phyloP scores from a whole-genome alignment of 2,797 vertebrate species.

The Thamnophis elegans region DNA sequence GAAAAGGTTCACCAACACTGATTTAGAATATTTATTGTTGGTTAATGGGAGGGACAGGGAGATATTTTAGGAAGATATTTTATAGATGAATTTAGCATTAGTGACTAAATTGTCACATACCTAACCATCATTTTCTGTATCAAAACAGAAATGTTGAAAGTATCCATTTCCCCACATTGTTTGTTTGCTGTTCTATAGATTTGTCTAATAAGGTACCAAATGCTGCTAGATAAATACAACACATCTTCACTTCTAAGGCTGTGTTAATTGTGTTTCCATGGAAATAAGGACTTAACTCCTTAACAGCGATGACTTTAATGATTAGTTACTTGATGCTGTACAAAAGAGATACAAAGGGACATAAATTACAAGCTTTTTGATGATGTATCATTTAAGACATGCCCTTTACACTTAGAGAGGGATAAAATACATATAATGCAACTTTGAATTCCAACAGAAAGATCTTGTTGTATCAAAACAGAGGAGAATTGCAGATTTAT shows the following conservation, averaged over 20 bases:
- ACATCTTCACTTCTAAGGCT: slow-evolving; percentile 47
- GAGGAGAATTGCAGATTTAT: slow-evolving; percentile 39
- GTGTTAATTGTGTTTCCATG: slow-evolving; percentile 68
- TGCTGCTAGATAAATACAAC: slow-evolving; percentile 46
- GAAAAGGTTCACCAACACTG: no score
- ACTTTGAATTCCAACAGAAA: not conserved
- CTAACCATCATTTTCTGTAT: not conserved
- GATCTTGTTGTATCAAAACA: slow-evolving; percentile 13
- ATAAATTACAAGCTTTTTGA: slow-evolving; percentile 58
- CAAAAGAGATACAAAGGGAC: slow-evolving; percentile 52
- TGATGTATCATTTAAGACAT: slow-evolving; percentile 13
- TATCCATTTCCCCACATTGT: not conserved
- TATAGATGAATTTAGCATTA: not conserved
- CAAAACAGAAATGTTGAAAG: not conserved
- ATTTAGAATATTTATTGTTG: not conserved
- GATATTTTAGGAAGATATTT: not conserved
- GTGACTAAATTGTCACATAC: not conserved
- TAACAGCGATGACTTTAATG: slow-evolving; percentile 67
- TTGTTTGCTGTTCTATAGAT: slow-evolving; percentile 44
- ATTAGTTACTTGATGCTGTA: slow-evolving; percentile 61
- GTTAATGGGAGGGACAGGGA: not conserved
- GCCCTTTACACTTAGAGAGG: not conserved
- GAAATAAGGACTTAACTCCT: slow-evolving; percentile 58
- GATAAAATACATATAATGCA: not conserved
- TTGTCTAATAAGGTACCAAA: slow-evolving; percentile 50